Evolutionary conservation across 2,888 invertebrate genomes (phyloP), one percentile per base, ranked within the genome.

Genomic region (Tipula confusa): DNA sequence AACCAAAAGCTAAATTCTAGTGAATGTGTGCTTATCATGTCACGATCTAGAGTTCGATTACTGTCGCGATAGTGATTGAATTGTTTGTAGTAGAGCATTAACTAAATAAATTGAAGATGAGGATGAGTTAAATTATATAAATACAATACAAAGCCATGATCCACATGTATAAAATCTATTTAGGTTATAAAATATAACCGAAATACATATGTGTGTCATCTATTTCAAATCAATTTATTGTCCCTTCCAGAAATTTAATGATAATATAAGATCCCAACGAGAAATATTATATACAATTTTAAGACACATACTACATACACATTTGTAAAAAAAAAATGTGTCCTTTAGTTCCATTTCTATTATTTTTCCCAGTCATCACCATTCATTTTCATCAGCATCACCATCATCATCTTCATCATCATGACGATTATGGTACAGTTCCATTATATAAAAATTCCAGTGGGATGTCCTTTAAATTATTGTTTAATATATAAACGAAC

Each of bases 401-500:
- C 24, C 7, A 64, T 24, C 7, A 64, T 24, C 7, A 64, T 64
- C 15, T 4, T 24, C 13, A 38, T 38, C 13, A n/a, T 38, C 13
- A 38, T 38, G 13, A 38, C 9, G 64, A 64, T 64, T 64, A 31
- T 31, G 24, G 24, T 64, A 24, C 24, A 43, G 64, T 64, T 18
- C 9, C 64, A 64, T 43, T 36, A 36, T 15, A 43, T 43, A 43
- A 3, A 64, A 64, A 64, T 64, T 64, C 64, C 64, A 64, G 24
- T 64, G 64, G 64, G 64, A 64, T 64, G 64, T 64, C 64, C 64
- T 64, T 64, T 64, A 64, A 64, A 64, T 64, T 64, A 64, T 64
- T 64, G 64, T 64, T 64, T 7, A 64, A 64, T 24, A 24, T 24
- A 64, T 24, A 64, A 64, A 11, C 64, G 64, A 64, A 64, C 64